Evolutionary conservation across 2,797 vertebrate genomes (phyloP).

Genomic region (Hippoglossus hippoglossus): DNA sequence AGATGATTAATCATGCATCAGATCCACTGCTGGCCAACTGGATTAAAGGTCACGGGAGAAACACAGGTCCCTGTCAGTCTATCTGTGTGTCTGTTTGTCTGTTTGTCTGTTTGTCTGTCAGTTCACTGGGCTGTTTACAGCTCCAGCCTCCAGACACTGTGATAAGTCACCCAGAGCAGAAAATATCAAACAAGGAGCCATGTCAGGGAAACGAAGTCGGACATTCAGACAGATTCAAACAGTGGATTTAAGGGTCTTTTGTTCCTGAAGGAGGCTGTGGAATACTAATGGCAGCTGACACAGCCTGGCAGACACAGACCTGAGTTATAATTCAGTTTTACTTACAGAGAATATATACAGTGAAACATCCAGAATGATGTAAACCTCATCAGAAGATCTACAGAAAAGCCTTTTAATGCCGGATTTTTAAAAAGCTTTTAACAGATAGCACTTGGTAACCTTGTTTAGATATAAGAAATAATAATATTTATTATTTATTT

Average conservation of each 20-base stretch:
- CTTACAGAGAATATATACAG: constrained; percentile 5
- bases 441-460: too few relatives aligned
- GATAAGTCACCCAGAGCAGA: constrained; percentile 10
- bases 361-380: background rate
- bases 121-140: constrained; percentile 16
- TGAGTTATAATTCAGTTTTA: constrained; percentile 15
- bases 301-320: constrained; percentile 46
- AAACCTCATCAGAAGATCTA: background rate
- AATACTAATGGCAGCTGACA: constrained; percentile 61
- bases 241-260: constrained; percentile 46
- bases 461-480: too few relatives aligned
- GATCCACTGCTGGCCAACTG: constrained; percentile 28
- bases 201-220: constrained; percentile 22
- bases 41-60: constrained; percentile 57
- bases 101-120: constrained; percentile 21
- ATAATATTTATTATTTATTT: too few relatives aligned
- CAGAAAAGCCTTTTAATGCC: background rate
- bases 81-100: constrained; percentile 19
- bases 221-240: constrained; percentile 32
- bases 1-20: constrained; percentile 47
- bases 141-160: constrained; percentile 19
- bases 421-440: too few relatives aligned
- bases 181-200: constrained; percentile 25
- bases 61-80: constrained; percentile 29
- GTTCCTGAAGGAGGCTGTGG: constrained; percentile 45